Evolutionary conservation across 2,113 vertebrate species (phyloP), one percentile per base, ranked within the genome.

Genomic region (Cryptotis parvus): DNA sequence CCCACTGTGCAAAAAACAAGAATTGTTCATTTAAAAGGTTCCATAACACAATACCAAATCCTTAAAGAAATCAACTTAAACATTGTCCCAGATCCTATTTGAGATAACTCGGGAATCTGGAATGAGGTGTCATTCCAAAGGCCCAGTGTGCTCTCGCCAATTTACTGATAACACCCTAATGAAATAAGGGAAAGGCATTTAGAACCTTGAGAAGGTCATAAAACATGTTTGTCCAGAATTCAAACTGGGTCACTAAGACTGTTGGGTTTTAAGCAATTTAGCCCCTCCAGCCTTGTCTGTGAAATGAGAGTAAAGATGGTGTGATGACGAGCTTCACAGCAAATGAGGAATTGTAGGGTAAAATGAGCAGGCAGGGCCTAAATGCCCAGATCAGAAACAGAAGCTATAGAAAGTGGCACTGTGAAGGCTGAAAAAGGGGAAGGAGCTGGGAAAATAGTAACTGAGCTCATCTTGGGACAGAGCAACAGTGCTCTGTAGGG

Each of bases 1-100:
- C 99, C 99, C 99, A 99, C 99, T 99, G 93, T 97, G 94, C 31
- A 94, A 93, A 58, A 88, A 96, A 96, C 88, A 97, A 89, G 63
- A 95, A 66, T n/a, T 39, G 37, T 69, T 65, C 3, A 86, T 70
- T 78, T 69, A 74, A 82, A 92, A n/a, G 35, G 49, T 49, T 63
- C 52, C n/a, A 49, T 18, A 83, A 89, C 24, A 90, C 20, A 68
- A 35, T 31, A 9, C 18, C 41, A 45, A 68, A 83, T n/a, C 76
- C 12, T 75, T 69, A 82, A 87, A 66, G 8, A 84, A 61, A 9
- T 68, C n/a, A 87, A 87, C 37, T 87, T 74, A 86, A 82, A 75
- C 63, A 84, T 72, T 41, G 89, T 55, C 18, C 29, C 27, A 33
- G 9, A 4, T 4, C 8, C 45, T 76, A 9, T 77, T 1, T 66